A percentile compares a stretch with the other conserved stretches of the same genome.
Evolutionary conservation across 2,113 vertebrate species (phyloP).

Genomic region (Meles meles): DNA sequence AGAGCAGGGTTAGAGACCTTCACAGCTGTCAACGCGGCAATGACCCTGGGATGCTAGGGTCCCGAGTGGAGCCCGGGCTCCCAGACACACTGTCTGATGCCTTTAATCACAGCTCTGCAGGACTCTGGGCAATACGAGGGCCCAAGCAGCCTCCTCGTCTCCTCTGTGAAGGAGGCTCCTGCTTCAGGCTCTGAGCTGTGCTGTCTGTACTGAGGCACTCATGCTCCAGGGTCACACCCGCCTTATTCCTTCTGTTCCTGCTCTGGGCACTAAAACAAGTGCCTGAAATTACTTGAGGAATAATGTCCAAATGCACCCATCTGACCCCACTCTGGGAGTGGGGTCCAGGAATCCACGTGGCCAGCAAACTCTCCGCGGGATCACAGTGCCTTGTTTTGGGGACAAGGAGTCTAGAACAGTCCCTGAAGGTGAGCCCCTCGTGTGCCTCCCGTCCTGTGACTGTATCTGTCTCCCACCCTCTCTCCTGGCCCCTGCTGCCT

Average conservation of each 20-base stretch:
- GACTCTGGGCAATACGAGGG: not conserved
- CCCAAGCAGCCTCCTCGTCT: not conserved
- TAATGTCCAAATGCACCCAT: not conserved
- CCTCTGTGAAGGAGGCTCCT: not conserved
- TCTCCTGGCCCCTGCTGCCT: not conserved
- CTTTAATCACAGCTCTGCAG: not conserved
- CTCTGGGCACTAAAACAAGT: not conserved
- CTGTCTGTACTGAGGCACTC: rapidly evolving
- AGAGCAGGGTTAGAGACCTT: not conserved
- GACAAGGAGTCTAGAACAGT: not conserved
- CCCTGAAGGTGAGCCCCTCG: not conserved
- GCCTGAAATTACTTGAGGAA: not conserved
- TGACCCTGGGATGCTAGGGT: rapidly evolving
- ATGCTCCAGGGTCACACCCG: not conserved
- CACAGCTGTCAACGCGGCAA: rapidly evolving
- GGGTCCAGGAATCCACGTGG: not conserved
- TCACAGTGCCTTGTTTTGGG: not conserved
- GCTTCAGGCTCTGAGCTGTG: not conserved
- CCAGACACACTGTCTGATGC: not conserved
- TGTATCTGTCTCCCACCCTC: not conserved
- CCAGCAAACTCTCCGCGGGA: too few species aligned
- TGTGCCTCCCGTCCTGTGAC: rapidly evolving
- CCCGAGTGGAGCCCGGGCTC: rapidly evolving
- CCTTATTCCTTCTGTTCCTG: not conserved
- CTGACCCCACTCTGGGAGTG: not conserved